Evolutionary conservation across 2,888 invertebrate species (phyloP), one percentile per base, ranked within the genome.

Genomic region (Sphaerophoria taeniata): DNA sequence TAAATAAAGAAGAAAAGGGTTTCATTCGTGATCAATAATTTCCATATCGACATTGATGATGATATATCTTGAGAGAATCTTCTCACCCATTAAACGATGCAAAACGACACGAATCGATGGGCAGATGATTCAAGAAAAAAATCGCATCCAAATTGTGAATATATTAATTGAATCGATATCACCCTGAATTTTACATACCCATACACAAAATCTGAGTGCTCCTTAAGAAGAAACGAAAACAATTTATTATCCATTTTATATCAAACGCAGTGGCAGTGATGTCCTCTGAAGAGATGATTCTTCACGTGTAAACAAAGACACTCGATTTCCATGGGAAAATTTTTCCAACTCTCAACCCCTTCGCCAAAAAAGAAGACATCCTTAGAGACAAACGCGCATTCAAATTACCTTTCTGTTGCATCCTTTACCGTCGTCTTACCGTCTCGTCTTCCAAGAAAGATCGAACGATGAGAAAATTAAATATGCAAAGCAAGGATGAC

Each of bases 401-500:
- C 85, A 85, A 85, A 85, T 85, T 72, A 76, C 71, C 67, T 53
- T 16, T 53, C 65, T 75, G 72, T 58, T 85, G 85, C 81, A 85
- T 81, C 84, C 49, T 69, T n/a, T 34, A 47, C 12, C 7, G 43
- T 43, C 43, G 43, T 43, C 24, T 24, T 16, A 24, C 36, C 58
- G 16, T 24, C 39, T 7, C 70, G 67, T 49, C 72, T 72, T 67
- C 39, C 3, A 67, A 39, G 24, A 72, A 81, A 43, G 24, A 24
- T 24, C 24, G 24, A 43, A 77, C 65, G 86, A 81, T 86, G 86
- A 86, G 86, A 86, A 86, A 86, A 86, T 86, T 86, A 86, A 86
- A 86, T 86, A 86, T 86, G 86, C 86, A 86, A 86, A 86, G 82
- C 77, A 78, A 86, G 70, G 81, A 86, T 86, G 86, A 86, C 86